Conservation (phyloP, 2,797 vertebrate species). For the Euthynnus affinis region DNA sequence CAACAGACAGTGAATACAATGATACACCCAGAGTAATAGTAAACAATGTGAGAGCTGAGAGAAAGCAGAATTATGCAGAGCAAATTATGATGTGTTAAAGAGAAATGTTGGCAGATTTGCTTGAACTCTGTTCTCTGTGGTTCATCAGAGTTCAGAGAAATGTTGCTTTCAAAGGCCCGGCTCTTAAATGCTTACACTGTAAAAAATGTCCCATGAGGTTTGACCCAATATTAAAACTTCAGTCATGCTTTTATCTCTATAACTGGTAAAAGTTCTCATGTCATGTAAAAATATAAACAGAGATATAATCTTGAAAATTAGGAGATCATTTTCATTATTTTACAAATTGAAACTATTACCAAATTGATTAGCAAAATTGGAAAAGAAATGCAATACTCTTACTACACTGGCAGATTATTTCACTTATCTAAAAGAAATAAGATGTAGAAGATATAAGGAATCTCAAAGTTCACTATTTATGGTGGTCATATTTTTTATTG, state of each 20-base stretch:
- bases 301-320: too few species aligned
- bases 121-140: constrained; percentile 56
- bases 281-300: background rate
- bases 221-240: background rate
- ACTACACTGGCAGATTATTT: background rate
- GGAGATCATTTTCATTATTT: background rate
- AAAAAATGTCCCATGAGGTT: constrained; percentile 20
- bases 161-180: background rate
- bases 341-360: background rate
- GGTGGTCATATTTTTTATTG: too few species aligned
- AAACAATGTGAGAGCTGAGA: constrained; percentile 57
- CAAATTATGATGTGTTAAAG: constrained; percentile 44
- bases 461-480: background rate
- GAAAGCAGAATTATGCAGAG: constrained; percentile 41
- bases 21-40: constrained; percentile 41
- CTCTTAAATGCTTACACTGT: constrained; percentile 31
- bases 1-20: constrained; percentile 26
- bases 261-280: background rate
- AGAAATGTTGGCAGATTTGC: constrained; percentile 51
- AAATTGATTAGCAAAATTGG: too few species aligned
- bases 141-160: constrained; percentile 51
- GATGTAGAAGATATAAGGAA: background rate
- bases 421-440: background rate
- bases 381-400: background rate
- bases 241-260: background rate